Evolutionary conservation across 2,113 vertebrate species (phyloP), one percentile per base, ranked within the genome.

Genomic region (Poeciliopsis retropinna): DNA sequence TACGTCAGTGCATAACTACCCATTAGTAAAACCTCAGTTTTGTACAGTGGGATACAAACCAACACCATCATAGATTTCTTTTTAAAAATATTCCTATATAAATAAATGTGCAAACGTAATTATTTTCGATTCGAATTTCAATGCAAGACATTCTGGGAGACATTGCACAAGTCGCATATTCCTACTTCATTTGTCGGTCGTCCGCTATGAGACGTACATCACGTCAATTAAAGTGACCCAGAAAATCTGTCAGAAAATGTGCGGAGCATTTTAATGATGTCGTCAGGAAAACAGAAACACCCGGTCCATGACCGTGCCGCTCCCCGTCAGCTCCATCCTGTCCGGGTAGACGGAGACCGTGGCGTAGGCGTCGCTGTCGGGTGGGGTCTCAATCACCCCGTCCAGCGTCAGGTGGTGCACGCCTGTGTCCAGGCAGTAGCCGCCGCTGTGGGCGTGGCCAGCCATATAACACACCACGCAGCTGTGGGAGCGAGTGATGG

Each of bases 321-420:
- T 88, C 31, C 98, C 98, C 78, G 94, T 95, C n/a, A 99, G 82
- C 3, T 95, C 37, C 96, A 99, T 96, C 84, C 91, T 95, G 85
- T 99, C 96, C 34, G 95, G 81, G 11, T 95, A 97, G 44, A 98
- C 96, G 0, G 95, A 86, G 22, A 98, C 70, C 0, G 95, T 98
- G 65, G 90, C 96, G 9, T 96, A 98, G 13, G 98, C 98, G 17
- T 95, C 92, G 79, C 90, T 94, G 7, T 93, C 88, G 0, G 97
- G 97, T 0, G 94, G 93, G 0, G 97, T 98, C 92, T 99, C 97
- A 9, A 99, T 96, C 57, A 98, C 86, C 0, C 96, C 97, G 77
- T 97, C 95, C 30, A 98, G 19, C 0, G 95, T 97, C 78, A 99
- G 67, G 37, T 98, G 95, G 79, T 99, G 97, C 15, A 97, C 93